phyloP scores from a whole-genome alignment of 2,113 vertebrate species.

The Erinaceus europaeus region DNA sequence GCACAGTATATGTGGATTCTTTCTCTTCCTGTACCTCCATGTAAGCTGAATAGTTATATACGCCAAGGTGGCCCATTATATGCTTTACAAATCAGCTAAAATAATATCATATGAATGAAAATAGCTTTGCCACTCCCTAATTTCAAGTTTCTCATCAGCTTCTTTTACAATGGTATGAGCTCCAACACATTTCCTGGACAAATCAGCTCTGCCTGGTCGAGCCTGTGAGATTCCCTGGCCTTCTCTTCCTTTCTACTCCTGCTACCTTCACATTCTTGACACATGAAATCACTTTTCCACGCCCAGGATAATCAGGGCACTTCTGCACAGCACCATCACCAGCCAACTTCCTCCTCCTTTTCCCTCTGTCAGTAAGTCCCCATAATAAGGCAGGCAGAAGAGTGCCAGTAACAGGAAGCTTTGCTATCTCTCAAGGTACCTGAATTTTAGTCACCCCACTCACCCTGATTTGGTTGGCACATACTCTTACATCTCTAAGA shows the following conservation, averaged over 20 bases:
- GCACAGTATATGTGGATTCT: background rate
- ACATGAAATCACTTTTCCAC: accelerated
- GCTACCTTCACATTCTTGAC: background rate
- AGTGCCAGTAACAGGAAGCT: background rate
- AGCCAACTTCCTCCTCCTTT: background rate
- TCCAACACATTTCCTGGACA: background rate
- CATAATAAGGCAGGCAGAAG: background rate
- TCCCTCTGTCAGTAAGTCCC: background rate
- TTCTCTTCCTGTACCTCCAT: background rate
- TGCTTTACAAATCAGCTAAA: background rate
- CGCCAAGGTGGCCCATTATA: too few species aligned
- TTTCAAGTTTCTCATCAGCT: background rate
- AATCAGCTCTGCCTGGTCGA: too few species aligned
- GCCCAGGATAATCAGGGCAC: background rate
- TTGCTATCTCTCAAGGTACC: background rate
- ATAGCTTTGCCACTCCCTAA: background rate
- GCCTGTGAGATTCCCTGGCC: too few species aligned
- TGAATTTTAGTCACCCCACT: background rate
- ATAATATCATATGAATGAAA: background rate
- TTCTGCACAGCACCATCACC: background rate
- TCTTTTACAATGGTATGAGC: background rate
- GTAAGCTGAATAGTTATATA: too few species aligned
- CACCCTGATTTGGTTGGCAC: background rate
- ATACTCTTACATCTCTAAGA: background rate
- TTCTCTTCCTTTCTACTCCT: background rate